phyloP scores from a whole-genome alignment of 64 coral and sea anemone genomes.

The Pocillopora damicornis region DNA sequence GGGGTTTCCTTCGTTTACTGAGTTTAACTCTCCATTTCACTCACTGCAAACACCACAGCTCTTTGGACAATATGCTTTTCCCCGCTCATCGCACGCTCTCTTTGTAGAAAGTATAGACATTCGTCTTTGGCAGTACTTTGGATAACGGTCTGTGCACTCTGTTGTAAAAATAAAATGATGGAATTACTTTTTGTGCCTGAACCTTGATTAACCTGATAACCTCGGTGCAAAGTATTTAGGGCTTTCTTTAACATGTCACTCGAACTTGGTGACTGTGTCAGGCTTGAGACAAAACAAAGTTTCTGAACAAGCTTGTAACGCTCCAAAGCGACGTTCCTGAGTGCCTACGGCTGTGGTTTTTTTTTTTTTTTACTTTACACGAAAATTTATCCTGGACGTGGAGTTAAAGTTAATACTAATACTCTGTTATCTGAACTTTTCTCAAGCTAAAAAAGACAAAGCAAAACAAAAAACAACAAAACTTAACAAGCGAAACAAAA shows the following conservation, averaged over 20 bases:
- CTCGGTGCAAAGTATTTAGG: background rate
- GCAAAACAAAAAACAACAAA: no score
- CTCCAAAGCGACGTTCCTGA: no score
- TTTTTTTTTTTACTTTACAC: background rate
- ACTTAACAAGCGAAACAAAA: no score
- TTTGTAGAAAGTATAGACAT: background rate
- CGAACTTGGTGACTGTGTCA: background rate
- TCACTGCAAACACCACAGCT: background rate
- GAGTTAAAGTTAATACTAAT: no score
- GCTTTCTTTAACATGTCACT: background rate
- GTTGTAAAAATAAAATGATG: background rate
- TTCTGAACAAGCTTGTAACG: no score
- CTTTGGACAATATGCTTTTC: background rate
- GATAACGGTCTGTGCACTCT: background rate
- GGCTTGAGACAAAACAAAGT: no score
- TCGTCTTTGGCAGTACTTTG: background rate
- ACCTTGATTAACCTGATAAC: background rate
- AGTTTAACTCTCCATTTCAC: background rate
- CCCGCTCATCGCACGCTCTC: background rate
- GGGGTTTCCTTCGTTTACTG: no score
- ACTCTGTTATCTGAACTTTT: no score
- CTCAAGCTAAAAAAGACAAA: no score
- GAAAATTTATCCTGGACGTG: no score
- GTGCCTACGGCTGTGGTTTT: background rate
- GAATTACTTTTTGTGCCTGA: background rate